These are phyloP conservation scores for Catostylus mosaicus DNA, from an alignment of 30 jellyfish, hydroid and myxozoan species.

Conservation along the genomic window DNA sequence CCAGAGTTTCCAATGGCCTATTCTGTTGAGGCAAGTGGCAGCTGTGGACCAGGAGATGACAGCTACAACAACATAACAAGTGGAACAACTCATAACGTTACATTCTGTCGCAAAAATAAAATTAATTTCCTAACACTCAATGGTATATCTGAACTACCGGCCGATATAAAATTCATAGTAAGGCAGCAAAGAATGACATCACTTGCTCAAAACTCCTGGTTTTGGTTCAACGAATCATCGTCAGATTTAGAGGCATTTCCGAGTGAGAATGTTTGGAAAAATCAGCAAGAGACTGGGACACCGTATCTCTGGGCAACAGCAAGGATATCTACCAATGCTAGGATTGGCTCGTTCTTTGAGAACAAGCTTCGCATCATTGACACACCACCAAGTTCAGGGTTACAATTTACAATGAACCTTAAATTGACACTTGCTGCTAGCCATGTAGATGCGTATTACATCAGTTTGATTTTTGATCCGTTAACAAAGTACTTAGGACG, in stretches of 20 bases:
- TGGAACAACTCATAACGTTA: slow-evolving; percentile 32
- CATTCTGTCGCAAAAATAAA: slow-evolving; percentile 35
- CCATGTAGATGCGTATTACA: slow-evolving; percentile 33
- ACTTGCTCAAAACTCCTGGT: slow-evolving; percentile 73
- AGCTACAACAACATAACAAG: background rate
- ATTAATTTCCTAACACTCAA: background rate
- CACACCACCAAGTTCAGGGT: slow-evolving; percentile 37
- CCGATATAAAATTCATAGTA: slow-evolving; percentile 22
- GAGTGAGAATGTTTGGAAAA: slow-evolving; percentile 21
- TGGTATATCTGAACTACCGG: background rate
- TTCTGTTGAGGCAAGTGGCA: slow-evolving; percentile 20
- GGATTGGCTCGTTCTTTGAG: slow-evolving; percentile 13
- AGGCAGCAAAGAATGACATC: slow-evolving; percentile 7
- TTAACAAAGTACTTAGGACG: slow-evolving; percentile 22
- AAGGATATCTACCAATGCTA: slow-evolving; percentile 2
- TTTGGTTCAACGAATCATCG: slow-evolving; percentile 71
- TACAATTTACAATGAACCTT: slow-evolving; percentile 20
- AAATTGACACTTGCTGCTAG: background rate
- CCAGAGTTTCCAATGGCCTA: slow-evolving; percentile 36
- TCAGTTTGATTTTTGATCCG: slow-evolving; percentile 12
- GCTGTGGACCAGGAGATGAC: background rate
- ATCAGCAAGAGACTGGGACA: slow-evolving; percentile 36
- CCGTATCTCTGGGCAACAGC: slow-evolving; percentile 26
- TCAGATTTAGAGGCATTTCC: slow-evolving; percentile 39
- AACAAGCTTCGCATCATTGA: slow-evolving; percentile 29